Percentiles rank a stretch among this genome's conserved stretches.
Evolutionary conservation across 23 tunicate genomes (phyloP).

Genomic region (Oikopleura albicans): DNA sequence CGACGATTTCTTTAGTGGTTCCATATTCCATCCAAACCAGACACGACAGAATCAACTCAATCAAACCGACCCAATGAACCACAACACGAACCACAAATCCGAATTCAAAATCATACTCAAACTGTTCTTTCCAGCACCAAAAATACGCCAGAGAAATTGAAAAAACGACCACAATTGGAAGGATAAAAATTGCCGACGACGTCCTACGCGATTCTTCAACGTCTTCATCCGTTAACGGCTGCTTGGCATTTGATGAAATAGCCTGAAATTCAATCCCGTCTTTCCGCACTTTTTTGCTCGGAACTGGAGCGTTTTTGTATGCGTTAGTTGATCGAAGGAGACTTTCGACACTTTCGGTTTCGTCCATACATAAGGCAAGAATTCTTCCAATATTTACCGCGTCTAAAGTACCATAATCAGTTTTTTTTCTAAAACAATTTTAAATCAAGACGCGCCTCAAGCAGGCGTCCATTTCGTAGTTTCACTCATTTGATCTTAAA

Average conservation of each 20-base stretch:
- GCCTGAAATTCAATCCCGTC: no score
- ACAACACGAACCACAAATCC: background rate
- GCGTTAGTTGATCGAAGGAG: background rate
- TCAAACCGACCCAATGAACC: background rate
- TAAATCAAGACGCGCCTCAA: no score
- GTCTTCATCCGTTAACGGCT: background rate
- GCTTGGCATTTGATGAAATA: background rate
- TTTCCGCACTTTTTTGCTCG: no score
- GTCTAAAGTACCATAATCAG: no score
- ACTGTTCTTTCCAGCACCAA: no score
- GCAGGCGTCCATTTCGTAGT: no score
- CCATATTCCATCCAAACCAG: background rate
- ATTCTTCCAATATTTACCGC: background rate
- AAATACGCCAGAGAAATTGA: no score
- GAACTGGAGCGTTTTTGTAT: no score
- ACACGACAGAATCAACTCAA: background rate
- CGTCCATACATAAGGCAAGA: background rate
- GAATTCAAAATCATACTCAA: no score
- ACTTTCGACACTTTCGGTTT: background rate
- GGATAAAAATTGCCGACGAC: background rate
- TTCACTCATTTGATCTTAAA: no score
- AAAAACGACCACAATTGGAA: background rate
- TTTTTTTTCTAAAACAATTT: no score
- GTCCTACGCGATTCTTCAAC: no score
- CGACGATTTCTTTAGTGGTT: background rate